Conservation (phyloP, 2,797 vertebrate species). For the Eurystomus glaucurus region DNA sequence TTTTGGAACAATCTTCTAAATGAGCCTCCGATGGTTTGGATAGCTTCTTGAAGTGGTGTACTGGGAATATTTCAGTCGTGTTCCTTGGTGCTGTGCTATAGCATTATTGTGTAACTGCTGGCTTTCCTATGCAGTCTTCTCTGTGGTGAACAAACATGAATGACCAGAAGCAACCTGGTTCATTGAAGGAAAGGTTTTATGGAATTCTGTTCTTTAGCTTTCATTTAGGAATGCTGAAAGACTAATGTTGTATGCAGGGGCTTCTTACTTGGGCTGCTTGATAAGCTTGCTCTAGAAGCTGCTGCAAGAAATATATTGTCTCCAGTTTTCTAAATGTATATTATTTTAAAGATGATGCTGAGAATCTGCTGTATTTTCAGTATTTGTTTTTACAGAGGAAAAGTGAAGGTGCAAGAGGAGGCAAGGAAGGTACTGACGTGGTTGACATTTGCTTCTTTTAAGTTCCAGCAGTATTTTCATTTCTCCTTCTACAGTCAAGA, state of each 20-base stretch:
- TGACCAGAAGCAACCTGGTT: background rate
- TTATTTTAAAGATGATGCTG: background rate
- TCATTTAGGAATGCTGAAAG: background rate
- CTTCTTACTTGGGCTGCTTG: background rate
- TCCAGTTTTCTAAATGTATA: background rate
- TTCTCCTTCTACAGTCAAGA: background rate
- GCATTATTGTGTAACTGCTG: background rate
- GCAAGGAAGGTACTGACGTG: background rate
- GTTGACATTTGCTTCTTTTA: background rate
- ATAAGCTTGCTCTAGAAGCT: background rate
- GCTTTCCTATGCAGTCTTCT: conserved; percentile 9
- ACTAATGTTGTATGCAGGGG: accelerated
- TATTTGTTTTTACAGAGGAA: background rate
- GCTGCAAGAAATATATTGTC: background rate
- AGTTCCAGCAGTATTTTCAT: background rate
- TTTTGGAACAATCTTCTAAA: background rate
- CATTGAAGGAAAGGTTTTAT: background rate
- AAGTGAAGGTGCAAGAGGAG: background rate
- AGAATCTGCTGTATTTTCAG: background rate
- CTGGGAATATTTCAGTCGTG: background rate
- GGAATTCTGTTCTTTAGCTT: background rate
- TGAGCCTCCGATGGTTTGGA: background rate
- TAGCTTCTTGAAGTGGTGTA: background rate
- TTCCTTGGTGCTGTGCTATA: background rate
- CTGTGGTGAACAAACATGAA: background rate